A percentile compares a stretch with the other conserved stretches of the same genome.
phyloP scores from a whole-genome alignment of 2,797 vertebrate species.

The Scarus forsteni region DNA sequence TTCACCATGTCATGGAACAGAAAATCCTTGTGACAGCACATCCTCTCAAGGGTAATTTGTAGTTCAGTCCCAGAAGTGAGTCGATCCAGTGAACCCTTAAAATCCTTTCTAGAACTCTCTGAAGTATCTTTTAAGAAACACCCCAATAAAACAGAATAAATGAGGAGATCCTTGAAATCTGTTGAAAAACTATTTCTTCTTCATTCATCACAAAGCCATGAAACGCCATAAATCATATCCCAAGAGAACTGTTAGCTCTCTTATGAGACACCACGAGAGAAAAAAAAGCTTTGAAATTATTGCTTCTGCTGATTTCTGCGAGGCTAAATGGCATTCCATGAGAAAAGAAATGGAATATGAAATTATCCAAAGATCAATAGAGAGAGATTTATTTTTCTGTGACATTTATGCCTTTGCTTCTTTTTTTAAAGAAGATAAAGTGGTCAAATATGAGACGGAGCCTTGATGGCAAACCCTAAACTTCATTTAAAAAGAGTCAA shows the following conservation, averaged over 20 bases:
- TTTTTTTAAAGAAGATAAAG: slow-evolving; percentile 20
- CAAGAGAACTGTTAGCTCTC: slow-evolving; percentile 41
- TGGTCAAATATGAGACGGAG: not conserved
- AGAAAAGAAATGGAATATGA: slow-evolving; percentile 32
- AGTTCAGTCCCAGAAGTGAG: slow-evolving; percentile 24
- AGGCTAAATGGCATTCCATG: slow-evolving; percentile 39
- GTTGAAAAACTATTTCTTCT: slow-evolving; percentile 67
- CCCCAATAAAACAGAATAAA: slow-evolving; percentile 69
- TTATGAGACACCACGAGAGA: slow-evolving; percentile 55
- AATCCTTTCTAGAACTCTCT: slow-evolving; percentile 54
- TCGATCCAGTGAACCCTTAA: slow-evolving; percentile 41
- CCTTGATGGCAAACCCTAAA: slow-evolving; percentile 10
- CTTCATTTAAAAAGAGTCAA: slow-evolving; percentile 30
- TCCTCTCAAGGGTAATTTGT: slow-evolving; percentile 17
- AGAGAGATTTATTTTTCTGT: slow-evolving; percentile 36
- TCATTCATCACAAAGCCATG: slow-evolving; percentile 54
- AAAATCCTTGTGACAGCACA: slow-evolving; percentile 27
- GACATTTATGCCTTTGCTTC: not conserved
- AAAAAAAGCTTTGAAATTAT: slow-evolving; percentile 43
- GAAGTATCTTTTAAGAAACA: slow-evolving; percentile 51
- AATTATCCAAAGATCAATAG: slow-evolving; percentile 54
- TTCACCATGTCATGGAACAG: slow-evolving; percentile 26
- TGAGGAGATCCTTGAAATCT: slow-evolving; percentile 67
- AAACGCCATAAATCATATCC: slow-evolving; percentile 51
- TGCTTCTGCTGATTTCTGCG: slow-evolving; percentile 50